Evolutionary conservation across 2,113 vertebrate species (phyloP).

Genomic region (Psophia crepitans): DNA sequence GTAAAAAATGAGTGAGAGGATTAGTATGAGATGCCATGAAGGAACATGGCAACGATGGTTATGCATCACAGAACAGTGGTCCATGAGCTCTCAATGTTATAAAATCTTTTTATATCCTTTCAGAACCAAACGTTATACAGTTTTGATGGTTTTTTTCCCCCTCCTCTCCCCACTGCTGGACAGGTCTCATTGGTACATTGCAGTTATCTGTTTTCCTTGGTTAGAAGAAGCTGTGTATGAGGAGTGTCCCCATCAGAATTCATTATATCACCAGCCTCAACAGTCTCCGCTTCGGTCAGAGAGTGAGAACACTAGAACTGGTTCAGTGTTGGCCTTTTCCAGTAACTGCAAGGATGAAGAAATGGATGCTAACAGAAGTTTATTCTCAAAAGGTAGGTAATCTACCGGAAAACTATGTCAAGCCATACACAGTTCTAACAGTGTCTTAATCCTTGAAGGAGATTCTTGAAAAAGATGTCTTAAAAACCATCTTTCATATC

Average conservation of each 20-base stretch:
- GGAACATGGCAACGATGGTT: rapidly evolving
- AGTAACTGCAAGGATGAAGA: not conserved
- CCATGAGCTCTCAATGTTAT: not conserved
- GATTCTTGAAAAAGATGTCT: not conserved
- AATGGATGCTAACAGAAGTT: not conserved
- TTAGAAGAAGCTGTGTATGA: conserved; percentile 79
- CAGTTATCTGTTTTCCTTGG: conserved; percentile 93
- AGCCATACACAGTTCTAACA: not conserved
- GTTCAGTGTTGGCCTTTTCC: conserved; percentile 10
- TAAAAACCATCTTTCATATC: not conserved
- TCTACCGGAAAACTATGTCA: not conserved
- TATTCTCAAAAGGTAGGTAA: conserved; percentile 8
- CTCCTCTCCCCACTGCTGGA: not conserved
- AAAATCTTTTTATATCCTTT: not conserved
- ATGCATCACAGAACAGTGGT: not conserved
- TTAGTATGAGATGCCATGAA: not conserved
- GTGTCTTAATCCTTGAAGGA: not conserved
- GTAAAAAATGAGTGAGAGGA: not conserved
- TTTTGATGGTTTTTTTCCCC: not conserved
- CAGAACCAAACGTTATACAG: not conserved
- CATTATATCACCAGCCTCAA: not conserved
- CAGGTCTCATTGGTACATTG: conserved; percentile 97
- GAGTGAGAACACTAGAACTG: not conserved
- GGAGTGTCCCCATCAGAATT: conserved; percentile 40
- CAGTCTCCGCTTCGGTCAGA: not conserved